Evolutionary conservation across 2,888 invertebrate genomes (phyloP), one percentile per base, ranked within the genome.

Genomic region (Chalcis sispes): DNA sequence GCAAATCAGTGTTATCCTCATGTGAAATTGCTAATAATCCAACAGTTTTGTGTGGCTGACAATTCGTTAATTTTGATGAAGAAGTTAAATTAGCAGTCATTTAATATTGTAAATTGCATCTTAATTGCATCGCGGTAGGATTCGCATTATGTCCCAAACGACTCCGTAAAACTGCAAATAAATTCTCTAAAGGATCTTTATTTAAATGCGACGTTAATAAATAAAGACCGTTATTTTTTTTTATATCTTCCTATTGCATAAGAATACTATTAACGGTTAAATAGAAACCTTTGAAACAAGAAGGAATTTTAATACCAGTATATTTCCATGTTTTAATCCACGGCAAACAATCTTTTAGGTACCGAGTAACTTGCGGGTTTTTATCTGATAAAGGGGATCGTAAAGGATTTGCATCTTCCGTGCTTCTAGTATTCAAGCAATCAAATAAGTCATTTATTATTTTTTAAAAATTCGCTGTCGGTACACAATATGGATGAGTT

Each of bases 201-300:
- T 79, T 70, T 13, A 80, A 52, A 5, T 78, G 76, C 1, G 75
- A 73, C 8, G 72, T 79, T 42, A 80, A 48, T 5, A 77, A 29
- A 79, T n/a, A n/a, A n/a, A n/a, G n/a, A n/a, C n/a, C n/a, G n/a
- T n/a, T n/a, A n/a, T n/a, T n/a, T n/a, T n/a, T n/a, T n/a, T n/a
- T n/a, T n/a, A n/a, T n/a, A n/a, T n/a, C n/a, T n/a, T n/a, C n/a
- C n/a, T n/a, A n/a, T 40, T 78, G 71, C 69, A 76, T 64, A 3
- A 77, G 52, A 29, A 75, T 48, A 32, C 80, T 75, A 29, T 77
- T 81, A 7, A 83, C 79, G 1, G 79, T 81, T 69, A 82, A 77
- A 15, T 66, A 36, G 23, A 84, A 77, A 5, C 81, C 81, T 13
- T 76, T 59, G 64, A 83, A 81, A 59, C 82, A 84, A 8, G 80